Conservation (phyloP, 1,140 invertebrate species). For the Diuraphis noxia region DNA sequence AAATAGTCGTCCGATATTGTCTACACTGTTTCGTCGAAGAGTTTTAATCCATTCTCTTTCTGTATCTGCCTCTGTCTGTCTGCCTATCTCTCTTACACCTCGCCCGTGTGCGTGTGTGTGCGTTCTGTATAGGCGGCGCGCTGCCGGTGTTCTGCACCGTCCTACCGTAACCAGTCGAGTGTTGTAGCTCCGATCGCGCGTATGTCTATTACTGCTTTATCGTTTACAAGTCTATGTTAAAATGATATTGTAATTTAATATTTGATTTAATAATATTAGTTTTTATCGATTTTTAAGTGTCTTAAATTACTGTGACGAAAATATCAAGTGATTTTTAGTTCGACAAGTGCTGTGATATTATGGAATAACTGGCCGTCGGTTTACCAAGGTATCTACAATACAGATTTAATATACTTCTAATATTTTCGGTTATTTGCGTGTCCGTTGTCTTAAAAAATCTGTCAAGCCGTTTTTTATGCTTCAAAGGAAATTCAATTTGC, state of each 20-base stretch:
- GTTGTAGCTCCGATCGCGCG: slow-evolving; percentile 44
- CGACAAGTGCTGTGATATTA: background rate
- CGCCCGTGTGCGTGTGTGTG: background rate
- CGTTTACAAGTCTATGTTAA: background rate
- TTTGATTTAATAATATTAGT: too few species aligned
- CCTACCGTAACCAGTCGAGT: slow-evolving; percentile 54
- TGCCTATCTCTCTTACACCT: background rate
- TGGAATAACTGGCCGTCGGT: background rate
- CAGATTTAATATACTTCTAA: background rate
- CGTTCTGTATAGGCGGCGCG: slow-evolving; percentile 38
- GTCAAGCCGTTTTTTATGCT: slow-evolving; percentile 38
- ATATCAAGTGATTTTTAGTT: background rate
- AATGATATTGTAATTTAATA: background rate
- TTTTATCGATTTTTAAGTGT: background rate
- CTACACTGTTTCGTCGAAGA: slow-evolving; percentile 41
- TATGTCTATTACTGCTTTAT: slow-evolving; percentile 15
- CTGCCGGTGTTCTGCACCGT: slow-evolving; percentile 44
- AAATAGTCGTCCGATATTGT: slow-evolving; percentile 50
- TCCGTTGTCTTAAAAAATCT: slow-evolving; percentile 32
- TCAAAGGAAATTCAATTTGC: background rate
- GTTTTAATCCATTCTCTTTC: slow-evolving; percentile 35
- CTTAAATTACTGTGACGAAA: background rate
- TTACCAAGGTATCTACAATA: slow-evolving; percentile 7
- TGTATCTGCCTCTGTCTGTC: background rate
- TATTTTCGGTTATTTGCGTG: slow-evolving; percentile 18